Conservation (phyloP, 2,113 vertebrate genomes). For the Mormoops blainvillei region DNA sequence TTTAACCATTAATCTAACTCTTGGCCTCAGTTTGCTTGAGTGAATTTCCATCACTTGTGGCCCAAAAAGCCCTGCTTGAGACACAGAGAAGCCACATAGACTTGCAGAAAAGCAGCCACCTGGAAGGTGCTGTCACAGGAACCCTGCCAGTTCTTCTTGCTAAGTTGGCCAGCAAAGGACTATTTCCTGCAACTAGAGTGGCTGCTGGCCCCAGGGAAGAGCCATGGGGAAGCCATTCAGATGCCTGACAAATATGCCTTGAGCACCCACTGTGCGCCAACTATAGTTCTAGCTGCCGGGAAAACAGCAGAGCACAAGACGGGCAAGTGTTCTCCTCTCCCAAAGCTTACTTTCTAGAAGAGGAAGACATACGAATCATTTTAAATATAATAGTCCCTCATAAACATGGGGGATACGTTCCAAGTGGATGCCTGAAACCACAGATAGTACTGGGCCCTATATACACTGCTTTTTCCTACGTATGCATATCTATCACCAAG, state of each 20-base stretch:
- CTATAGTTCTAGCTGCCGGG: background rate
- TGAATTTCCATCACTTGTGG: background rate
- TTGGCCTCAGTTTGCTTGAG: background rate
- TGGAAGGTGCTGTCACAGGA: background rate
- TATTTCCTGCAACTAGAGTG: background rate
- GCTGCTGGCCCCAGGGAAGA: background rate
- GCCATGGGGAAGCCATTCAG: background rate
- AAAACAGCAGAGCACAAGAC: background rate
- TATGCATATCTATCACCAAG: background rate
- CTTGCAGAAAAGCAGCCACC: background rate
- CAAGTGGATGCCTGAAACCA: background rate
- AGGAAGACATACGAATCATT: background rate
- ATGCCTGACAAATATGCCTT: background rate
- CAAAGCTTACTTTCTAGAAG: background rate
- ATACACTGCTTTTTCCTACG: background rate
- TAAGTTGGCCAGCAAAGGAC: background rate
- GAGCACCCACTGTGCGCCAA: background rate
- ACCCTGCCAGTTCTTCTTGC: background rate
- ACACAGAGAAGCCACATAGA: background rate
- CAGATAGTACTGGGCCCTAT: background rate
- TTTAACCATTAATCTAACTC: background rate
- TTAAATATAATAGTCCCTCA: background rate
- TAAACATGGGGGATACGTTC: background rate
- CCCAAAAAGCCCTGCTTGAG: background rate
- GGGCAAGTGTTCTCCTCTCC: background rate